phyloP scores from a whole-genome alignment of 2,797 vertebrate species.

The Dermochelys coriacea region DNA sequence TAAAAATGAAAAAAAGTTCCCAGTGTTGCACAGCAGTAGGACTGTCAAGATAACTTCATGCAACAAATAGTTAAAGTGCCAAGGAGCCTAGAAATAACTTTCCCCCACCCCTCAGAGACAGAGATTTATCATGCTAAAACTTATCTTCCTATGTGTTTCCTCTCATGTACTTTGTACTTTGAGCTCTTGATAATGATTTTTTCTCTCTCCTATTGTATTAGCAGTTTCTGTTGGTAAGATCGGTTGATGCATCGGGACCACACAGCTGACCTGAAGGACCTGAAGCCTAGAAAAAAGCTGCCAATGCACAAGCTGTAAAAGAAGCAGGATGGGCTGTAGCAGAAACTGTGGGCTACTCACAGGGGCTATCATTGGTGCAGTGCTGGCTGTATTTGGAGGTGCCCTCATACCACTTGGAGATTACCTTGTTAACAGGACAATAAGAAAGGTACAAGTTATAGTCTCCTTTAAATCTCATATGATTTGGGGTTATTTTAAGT shows the following conservation, averaged over 20 bases:
- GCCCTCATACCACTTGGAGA: constrained; percentile 90
- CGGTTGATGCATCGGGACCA: constrained; percentile 2
- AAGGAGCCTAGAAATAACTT: neutral
- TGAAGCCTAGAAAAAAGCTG: neutral
- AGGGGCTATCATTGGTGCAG: constrained; percentile 85
- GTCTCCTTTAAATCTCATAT: neutral
- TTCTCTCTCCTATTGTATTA: constrained; percentile 64
- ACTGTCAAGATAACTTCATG: neutral
- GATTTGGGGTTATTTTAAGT: neutral
- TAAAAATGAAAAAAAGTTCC: neutral
- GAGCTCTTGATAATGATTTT: constrained; percentile 68
- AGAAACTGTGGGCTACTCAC: constrained; percentile 80
- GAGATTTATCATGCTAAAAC: constrained; percentile 1
- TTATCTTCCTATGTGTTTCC: constrained; percentile 34
- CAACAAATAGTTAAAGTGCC: neutral
- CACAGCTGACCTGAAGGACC: neutral
- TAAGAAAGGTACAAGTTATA: constrained; percentile 84
- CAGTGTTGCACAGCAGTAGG: neutral
- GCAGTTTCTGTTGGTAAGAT: constrained; percentile 41
- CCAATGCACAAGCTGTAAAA: neutral
- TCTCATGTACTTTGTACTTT: constrained; percentile 74
- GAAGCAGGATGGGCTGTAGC: constrained; percentile 77
- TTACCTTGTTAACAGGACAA: constrained; percentile 82
- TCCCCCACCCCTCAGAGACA: neutral
- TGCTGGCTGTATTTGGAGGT: constrained; percentile 87